Evolutionary conservation across 2,888 invertebrate genomes (phyloP).

Genomic region (Drosophila recens): DNA sequence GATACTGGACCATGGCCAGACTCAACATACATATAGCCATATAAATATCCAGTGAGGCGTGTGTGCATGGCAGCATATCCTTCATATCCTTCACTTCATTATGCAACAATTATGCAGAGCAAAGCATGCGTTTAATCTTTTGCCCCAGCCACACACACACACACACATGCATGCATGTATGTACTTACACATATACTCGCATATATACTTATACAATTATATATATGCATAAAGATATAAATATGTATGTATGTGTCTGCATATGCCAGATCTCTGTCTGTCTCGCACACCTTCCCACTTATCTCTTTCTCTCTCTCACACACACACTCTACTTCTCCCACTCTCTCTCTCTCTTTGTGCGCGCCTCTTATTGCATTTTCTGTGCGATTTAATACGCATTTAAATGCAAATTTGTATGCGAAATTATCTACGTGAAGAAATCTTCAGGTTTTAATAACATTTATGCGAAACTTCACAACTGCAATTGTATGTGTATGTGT

Average conservation of each 20-base stretch:
- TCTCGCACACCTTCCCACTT: not conserved
- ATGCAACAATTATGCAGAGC: conserved; percentile 80
- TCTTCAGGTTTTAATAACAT: conserved; percentile 72
- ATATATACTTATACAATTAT: conserved; percentile 7
- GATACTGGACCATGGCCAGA: conserved; percentile 46
- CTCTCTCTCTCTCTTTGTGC: conserved; percentile 9
- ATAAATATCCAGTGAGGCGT: conserved; percentile 75
- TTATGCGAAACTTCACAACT: conserved; percentile 39
- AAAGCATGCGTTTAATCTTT: conserved; percentile 81
- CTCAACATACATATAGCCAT: conserved; percentile 52
- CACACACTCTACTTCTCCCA: too few species aligned
- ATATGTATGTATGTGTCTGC: conserved; percentile 7
- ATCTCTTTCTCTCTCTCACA: not conserved
- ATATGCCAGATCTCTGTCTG: conserved; percentile 30
- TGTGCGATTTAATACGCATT: conserved; percentile 77
- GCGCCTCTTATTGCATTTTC: conserved; percentile 62
- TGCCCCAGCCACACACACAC: conserved; percentile 57
- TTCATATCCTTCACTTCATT: conserved; percentile 81
- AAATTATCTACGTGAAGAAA: conserved; percentile 77
- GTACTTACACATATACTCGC: not conserved
- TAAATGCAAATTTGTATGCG: conserved; percentile 72
- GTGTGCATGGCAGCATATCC: conserved; percentile 64
- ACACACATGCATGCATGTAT: not conserved
- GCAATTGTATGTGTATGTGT: conserved; percentile 2
- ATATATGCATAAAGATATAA: not conserved